Conservation (phyloP, 2,888 invertebrate species). For the Vanessa cardui region DNA sequence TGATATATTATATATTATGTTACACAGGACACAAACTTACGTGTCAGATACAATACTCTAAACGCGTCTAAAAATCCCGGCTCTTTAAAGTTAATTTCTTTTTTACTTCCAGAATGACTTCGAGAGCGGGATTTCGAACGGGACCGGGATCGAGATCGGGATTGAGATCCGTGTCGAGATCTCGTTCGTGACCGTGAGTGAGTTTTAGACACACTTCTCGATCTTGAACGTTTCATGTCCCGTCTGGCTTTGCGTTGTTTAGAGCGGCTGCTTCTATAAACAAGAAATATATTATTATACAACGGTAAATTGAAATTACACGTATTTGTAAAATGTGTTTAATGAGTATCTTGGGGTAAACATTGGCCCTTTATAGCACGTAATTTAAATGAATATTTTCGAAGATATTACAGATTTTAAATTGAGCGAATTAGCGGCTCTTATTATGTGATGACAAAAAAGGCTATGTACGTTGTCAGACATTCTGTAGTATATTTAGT, state of each 20-base stretch:
- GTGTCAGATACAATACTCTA: slow-evolving; percentile 67
- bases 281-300: too few species aligned
- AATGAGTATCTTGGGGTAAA: too few species aligned
- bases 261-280: slow-evolving; percentile 55
- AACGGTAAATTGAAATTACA: too few species aligned
- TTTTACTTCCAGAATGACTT: slow-evolving; percentile 49
- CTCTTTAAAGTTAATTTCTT: slow-evolving; percentile 54
- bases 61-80: slow-evolving; percentile 72
- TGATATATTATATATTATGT: too few species aligned
- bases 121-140: slow-evolving; percentile 29
- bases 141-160: slow-evolving; percentile 46
- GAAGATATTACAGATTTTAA: too few species aligned
- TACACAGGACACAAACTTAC: slow-evolving; percentile 50
- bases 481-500: too few species aligned
- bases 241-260: slow-evolving; percentile 53
- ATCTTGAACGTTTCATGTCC: slow-evolving; percentile 44
- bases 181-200: slow-evolving; percentile 33
- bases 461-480: too few species aligned
- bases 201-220: slow-evolving; percentile 47
- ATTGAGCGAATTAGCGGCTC: too few species aligned
- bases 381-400: too few species aligned
- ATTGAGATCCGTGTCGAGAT: slow-evolving; percentile 44
- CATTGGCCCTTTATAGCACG: too few species aligned
- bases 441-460: too few species aligned
- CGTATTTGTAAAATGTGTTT: too few species aligned